Conservation (phyloP, 2,797 vertebrate species). For the Hydrocynus forskahlii region DNA sequence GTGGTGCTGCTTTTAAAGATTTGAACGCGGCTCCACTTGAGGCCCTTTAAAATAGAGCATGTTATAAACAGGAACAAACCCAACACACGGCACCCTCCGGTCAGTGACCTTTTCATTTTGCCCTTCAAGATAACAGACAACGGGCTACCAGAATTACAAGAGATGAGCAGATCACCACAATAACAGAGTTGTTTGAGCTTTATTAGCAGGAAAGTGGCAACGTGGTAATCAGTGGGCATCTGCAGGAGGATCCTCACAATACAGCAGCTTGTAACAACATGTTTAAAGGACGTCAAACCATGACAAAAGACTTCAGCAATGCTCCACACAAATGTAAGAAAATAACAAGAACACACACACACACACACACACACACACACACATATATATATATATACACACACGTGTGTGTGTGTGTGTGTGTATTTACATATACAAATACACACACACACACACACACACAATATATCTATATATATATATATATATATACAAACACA, state of each 20-base stretch:
- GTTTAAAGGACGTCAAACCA: background rate
- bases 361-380: too few relatives aligned
- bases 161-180: background rate
- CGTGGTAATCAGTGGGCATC: background rate
- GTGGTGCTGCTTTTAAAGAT: conserved; percentile 57
- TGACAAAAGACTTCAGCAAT: background rate
- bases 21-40: background rate
- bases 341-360: too few relatives aligned
- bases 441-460: too few relatives aligned
- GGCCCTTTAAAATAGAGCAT: background rate
- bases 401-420: too few relatives aligned
- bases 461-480: too few relatives aligned
- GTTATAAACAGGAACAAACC: background rate
- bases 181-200: background rate
- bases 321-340: background rate
- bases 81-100: background rate
- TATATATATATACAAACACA: too few relatives aligned
- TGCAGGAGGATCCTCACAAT: background rate
- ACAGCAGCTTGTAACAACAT: background rate
- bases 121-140: background rate
- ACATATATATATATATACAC: too few relatives aligned
- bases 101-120: background rate
- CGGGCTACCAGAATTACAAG: background rate
- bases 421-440: too few relatives aligned
- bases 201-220: background rate